Evolutionary conservation across 1,140 invertebrate species (phyloP).

Genomic region (Drosophila rufa): DNA sequence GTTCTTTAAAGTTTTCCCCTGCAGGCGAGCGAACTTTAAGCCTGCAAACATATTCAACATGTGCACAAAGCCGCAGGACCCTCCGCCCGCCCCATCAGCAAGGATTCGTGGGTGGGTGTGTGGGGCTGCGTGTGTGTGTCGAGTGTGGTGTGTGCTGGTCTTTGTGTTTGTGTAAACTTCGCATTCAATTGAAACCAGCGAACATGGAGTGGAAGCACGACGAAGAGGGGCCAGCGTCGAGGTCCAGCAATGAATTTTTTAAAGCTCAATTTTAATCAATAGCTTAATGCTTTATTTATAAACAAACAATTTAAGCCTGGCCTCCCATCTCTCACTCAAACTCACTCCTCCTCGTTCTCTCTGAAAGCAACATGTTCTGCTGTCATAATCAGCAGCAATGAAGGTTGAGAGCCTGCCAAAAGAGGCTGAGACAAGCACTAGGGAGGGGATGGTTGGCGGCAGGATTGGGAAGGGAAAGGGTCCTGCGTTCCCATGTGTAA

Average conservation of each 20-base stretch:
- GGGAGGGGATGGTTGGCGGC: neutral
- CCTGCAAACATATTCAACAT: constrained; percentile 45
- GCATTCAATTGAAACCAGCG: constrained; percentile 67
- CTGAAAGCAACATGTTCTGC: constrained; percentile 19
- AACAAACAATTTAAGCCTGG: constrained; percentile 72
- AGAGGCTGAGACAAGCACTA: neutral
- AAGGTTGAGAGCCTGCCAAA: constrained; percentile 10
- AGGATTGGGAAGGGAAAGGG: neutral
- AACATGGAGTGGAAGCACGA: constrained; percentile 3
- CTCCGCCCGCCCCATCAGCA: constrained; percentile 14
- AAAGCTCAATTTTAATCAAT: constrained; percentile 81
- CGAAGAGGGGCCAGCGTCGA: neutral
- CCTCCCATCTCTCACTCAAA: neutral
- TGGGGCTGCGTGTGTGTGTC: neutral
- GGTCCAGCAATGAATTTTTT: constrained; percentile 70
- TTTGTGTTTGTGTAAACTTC: constrained; percentile 28
- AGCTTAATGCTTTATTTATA: constrained; percentile 75
- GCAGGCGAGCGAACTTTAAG: constrained; percentile 26
- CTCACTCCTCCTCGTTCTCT: neutral
- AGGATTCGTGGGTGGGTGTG: constrained; percentile 22
- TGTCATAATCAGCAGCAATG: constrained; percentile 52
- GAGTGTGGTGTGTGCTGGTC: constrained; percentile 7
- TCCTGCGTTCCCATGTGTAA: constrained; percentile 56
- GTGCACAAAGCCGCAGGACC: constrained; percentile 47
- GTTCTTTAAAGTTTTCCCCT: constrained; percentile 16